A percentile compares a stretch with the other conserved stretches of the same genome.
Evolutionary conservation across 2,113 vertebrate genomes (phyloP).

Genomic region (Ramphastos sulfuratus): DNA sequence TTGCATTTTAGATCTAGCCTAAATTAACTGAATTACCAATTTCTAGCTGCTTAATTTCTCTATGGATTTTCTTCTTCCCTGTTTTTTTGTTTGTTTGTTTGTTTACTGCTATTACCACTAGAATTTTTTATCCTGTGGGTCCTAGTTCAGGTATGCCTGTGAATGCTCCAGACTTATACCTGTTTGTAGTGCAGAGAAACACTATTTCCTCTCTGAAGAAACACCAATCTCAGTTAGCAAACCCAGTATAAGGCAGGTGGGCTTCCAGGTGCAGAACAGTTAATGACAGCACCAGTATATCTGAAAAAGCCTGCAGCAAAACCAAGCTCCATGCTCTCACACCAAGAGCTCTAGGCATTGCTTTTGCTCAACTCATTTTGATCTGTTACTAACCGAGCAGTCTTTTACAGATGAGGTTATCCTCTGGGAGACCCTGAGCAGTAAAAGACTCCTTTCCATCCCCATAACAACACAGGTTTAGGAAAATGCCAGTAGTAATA

Average conservation of each 20-base stretch:
- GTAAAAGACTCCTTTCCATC: neutral
- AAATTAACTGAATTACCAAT: neutral
- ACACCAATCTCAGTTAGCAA: neutral
- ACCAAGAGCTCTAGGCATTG: neutral
- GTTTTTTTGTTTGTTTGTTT: too few relatives aligned
- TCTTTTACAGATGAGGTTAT: neutral
- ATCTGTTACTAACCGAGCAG: neutral
- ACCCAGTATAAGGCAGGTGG: neutral
- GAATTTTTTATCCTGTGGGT: neutral
- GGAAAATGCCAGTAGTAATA: constrained; percentile 15
- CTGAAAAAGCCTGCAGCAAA: neutral
- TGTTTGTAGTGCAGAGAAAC: neutral
- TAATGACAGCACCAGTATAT: neutral
- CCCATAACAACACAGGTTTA: neutral
- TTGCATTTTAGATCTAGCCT: neutral
- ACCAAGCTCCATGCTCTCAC: neutral
- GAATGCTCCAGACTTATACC: neutral
- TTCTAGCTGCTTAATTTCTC: neutral
- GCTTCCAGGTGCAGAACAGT: neutral
- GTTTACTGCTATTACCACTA: neutral
- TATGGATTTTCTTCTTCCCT: neutral
- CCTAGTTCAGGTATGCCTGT: neutral
- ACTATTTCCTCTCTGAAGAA: neutral
- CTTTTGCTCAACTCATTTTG: neutral
- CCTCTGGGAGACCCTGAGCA: neutral